Conservation (phyloP, 2,113 vertebrate species). For the Gavia stellata region DNA sequence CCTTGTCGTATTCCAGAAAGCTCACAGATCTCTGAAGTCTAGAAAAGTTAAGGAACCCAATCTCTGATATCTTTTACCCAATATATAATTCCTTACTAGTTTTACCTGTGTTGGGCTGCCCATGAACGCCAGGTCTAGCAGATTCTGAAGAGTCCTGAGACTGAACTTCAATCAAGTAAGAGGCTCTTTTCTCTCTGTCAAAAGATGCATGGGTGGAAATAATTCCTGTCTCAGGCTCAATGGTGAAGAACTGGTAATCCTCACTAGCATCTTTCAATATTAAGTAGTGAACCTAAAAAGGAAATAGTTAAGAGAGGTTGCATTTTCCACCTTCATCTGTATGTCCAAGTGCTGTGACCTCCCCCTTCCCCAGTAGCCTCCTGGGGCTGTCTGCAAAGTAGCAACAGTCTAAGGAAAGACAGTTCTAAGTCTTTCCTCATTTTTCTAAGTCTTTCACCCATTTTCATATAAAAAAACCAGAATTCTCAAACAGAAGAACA, state of each 20-base stretch:
- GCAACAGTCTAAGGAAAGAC: neutral
- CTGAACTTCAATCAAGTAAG: slow-evolving; percentile 87
- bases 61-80: neutral
- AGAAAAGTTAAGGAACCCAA: neutral
- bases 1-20: neutral
- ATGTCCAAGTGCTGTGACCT: neutral
- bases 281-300: slow-evolving; percentile 76
- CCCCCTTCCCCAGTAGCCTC: neutral
- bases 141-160: slow-evolving; percentile 85
- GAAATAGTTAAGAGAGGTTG: neutral
- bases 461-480: neutral
- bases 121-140: slow-evolving; percentile 77
- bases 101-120: slow-evolving; percentile 85
- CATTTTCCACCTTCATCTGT: neutral
- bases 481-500: neutral
- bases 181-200: slow-evolving; percentile 86
- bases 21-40: neutral
- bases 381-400: neutral
- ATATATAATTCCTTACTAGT: neutral
- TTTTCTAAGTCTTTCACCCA: neutral
- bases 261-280: slow-evolving; percentile 82
- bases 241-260: slow-evolving; percentile 82
- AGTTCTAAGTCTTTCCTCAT: too few relatives aligned
- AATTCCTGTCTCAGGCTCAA: slow-evolving; percentile 74
- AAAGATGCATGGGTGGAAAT: slow-evolving; percentile 77